These are phyloP conservation scores for Microctonus brassicae DNA, from an alignment of 2,888 invertebrate species.

Conservation along the genomic window DNA sequence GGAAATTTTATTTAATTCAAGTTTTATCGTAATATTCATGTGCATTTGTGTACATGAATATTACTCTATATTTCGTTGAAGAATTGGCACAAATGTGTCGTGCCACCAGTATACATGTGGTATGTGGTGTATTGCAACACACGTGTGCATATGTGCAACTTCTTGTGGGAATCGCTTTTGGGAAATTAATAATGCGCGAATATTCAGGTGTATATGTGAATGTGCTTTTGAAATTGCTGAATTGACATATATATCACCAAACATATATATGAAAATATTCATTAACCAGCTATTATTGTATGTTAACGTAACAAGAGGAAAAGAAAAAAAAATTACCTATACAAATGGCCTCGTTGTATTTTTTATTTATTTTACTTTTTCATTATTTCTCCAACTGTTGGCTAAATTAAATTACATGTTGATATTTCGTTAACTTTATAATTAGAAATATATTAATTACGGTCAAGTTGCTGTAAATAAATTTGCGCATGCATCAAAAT, in stretches of 20 bases:
- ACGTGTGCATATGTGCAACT: constrained; percentile 40
- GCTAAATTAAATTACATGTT: not conserved
- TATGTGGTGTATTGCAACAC: constrained; percentile 32
- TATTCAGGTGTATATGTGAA: constrained; percentile 36
- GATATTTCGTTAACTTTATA: not conserved
- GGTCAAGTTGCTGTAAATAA: too few relatives aligned
- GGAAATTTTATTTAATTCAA: not conserved
- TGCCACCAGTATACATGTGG: too few relatives aligned
- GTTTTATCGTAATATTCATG: not conserved
- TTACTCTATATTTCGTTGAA: not conserved
- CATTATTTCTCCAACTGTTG: not conserved
- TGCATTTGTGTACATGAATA: too few relatives aligned
- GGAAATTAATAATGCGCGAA: constrained; percentile 51
- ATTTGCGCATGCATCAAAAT: not conserved
- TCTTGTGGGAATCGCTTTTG: constrained; percentile 43
- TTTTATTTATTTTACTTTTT: not conserved
- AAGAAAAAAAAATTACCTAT: not conserved
- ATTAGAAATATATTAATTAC: too few relatives aligned
- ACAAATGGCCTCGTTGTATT: too few relatives aligned
- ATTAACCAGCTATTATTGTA: constrained; percentile 9
- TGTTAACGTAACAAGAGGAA: not conserved
- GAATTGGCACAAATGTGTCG: not conserved
- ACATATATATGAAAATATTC: not conserved
- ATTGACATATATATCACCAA: not conserved
- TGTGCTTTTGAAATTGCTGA: constrained; percentile 8